Conservation (phyloP, 1,140 invertebrate genomes). For the Dufourea novaeangliae region DNA sequence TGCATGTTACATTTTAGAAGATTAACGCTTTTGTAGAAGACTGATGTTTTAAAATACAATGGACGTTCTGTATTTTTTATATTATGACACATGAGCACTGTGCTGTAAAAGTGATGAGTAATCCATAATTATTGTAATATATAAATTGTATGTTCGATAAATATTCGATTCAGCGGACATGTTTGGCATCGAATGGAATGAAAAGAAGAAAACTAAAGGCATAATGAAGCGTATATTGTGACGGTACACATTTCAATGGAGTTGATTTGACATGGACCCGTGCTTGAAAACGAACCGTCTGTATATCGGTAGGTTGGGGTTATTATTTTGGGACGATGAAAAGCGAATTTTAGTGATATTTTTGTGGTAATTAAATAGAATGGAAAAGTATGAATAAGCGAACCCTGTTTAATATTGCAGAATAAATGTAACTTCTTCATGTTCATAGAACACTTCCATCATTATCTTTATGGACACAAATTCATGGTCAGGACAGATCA, state of each 20-base stretch:
- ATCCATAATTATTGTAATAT: background rate
- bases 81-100: too few species aligned
- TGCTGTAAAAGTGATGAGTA: background rate
- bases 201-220: background rate
- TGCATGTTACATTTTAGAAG: too few species aligned
- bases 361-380: too few species aligned
- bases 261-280: background rate
- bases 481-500: background rate
- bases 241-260: slow-evolving; percentile 1
- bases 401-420: too few species aligned
- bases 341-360: background rate
- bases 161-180: background rate
- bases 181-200: background rate
- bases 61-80: too few species aligned
- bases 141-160: slow-evolving; percentile 2
- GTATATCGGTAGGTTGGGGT: background rate
- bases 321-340: background rate
- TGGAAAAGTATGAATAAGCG: too few species aligned
- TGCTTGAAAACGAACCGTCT: background rate
- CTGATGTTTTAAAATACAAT: too few species aligned
- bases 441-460: background rate
- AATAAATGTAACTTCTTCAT: too few species aligned
- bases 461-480: background rate
- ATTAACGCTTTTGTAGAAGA: too few species aligned
- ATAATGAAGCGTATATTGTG: background rate